A percentile compares a stretch with the other conserved stretches of the same genome.
Conservation (phyloP, 1,140 invertebrate species). For the Sitophilus oryzae region DNA sequence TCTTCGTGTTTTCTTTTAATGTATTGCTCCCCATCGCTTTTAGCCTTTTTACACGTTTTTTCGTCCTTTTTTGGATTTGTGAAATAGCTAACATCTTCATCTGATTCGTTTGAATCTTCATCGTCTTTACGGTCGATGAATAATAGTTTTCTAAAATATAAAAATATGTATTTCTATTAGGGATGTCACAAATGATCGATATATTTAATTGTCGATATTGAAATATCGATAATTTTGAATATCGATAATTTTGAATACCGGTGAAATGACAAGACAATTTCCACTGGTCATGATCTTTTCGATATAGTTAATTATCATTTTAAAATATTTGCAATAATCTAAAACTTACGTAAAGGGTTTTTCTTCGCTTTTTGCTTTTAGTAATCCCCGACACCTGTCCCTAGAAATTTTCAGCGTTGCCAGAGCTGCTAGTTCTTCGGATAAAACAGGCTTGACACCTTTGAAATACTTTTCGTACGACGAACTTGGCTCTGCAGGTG, state of each 20-base stretch:
- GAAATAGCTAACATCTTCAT: not conserved
- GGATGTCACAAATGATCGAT: too few species aligned
- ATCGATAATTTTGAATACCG: too few species aligned
- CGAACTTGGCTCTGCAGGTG: slow-evolving; percentile 4
- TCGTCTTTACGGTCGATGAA: slow-evolving; percentile 13
- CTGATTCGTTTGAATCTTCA: not conserved
- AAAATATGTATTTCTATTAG: too few species aligned
- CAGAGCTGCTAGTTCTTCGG: slow-evolving; percentile 22
- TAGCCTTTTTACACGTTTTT: not conserved
- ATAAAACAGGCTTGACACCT: slow-evolving; percentile 1
- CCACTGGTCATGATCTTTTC: too few species aligned
- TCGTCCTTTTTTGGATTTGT: not conserved
- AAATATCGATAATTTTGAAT: too few species aligned
- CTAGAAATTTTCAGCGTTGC: slow-evolving; percentile 22
- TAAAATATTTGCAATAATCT: too few species aligned
- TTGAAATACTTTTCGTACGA: slow-evolving; percentile 7
- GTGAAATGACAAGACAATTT: too few species aligned
- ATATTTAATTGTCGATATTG: too few species aligned
- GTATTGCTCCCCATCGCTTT: slow-evolving; percentile 7
- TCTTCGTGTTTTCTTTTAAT: not conserved
- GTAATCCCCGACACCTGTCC: slow-evolving; percentile 19
- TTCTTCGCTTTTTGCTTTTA: slow-evolving; percentile 15
- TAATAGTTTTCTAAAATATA: slow-evolving; percentile 7
- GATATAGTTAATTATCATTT: too few species aligned
- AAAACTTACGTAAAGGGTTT: slow-evolving; percentile 11